A percentile compares a stretch with the other conserved stretches of the same genome.
Evolutionary conservation across 1,140 invertebrate genomes (phyloP).

Genomic region (Spodoptera litura): DNA sequence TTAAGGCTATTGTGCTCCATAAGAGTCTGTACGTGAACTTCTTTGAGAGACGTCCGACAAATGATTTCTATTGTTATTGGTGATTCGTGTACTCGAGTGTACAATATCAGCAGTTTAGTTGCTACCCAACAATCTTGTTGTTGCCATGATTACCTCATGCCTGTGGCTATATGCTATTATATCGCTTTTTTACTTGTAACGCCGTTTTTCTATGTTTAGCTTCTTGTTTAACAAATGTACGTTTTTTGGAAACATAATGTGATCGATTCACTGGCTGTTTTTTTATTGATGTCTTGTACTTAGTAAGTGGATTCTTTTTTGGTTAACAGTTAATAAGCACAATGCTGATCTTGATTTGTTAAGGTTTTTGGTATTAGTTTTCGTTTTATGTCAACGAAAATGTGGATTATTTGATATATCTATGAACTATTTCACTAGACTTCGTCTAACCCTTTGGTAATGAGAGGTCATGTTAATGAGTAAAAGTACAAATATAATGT

Average conservation of each 20-base stretch:
- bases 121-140: conserved; percentile 1
- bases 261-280: too few relatives aligned
- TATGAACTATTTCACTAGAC: too few relatives aligned
- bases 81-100: conserved; percentile 10
- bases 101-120: conserved; percentile 11
- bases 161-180: background rate
- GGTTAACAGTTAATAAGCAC: too few relatives aligned
- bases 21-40: conserved; percentile 16
- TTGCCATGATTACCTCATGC: background rate
- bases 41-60: conserved; percentile 9
- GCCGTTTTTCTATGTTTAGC: too few relatives aligned
- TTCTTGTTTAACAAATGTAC: too few relatives aligned
- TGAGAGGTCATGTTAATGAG: background rate
- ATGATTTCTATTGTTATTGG: conserved; percentile 39
- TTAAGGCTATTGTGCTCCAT: conserved; percentile 23
- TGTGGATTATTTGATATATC: too few relatives aligned
- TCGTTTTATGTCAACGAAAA: background rate
- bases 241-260: too few relatives aligned
- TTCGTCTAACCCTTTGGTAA: too few relatives aligned
- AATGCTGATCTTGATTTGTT: too few relatives aligned
- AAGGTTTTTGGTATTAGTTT: background rate
- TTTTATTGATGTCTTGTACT: too few relatives aligned
- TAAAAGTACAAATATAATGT: conserved; percentile 19
- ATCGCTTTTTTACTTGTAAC: too few relatives aligned
- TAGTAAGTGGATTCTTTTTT: too few relatives aligned